These are phyloP conservation scores for Pangasianodon gigas DNA, from an alignment of 2,113 vertebrate genomes.

Conservation along the genomic window DNA sequence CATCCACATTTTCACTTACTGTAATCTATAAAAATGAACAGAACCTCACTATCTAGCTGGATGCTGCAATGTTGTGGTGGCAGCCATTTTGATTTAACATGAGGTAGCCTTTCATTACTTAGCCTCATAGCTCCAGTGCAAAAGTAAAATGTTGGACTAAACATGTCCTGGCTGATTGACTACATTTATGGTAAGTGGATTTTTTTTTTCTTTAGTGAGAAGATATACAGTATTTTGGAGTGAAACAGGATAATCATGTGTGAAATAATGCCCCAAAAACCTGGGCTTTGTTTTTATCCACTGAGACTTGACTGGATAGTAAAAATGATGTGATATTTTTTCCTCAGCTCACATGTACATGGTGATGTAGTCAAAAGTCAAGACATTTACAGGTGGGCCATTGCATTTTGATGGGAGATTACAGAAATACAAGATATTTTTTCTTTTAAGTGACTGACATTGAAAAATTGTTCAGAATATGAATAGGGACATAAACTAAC, in stretches of 20 bases:
- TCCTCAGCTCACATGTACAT: background rate
- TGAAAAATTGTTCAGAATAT: background rate
- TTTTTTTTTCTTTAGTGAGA: no score
- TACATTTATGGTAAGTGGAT: background rate
- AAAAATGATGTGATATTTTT: background rate
- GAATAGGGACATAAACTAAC: background rate
- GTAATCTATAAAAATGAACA: background rate
- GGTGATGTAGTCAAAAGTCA: background rate
- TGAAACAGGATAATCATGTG: background rate
- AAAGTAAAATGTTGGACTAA: background rate
- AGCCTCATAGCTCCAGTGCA: background rate
- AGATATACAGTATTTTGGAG: background rate
- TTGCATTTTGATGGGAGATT: background rate
- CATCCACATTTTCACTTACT: background rate
- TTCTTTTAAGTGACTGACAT: background rate
- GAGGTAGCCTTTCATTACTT: background rate
- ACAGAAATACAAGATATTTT: background rate
- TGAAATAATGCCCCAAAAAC: background rate
- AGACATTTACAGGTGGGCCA: background rate
- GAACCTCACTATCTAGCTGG: background rate
- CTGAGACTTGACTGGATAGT: background rate
- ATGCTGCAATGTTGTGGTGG: background rate
- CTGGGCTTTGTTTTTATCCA: background rate
- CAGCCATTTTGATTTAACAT: background rate
- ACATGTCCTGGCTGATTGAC: background rate